Evolutionary conservation across 2,888 invertebrate genomes (phyloP), one percentile per base, ranked within the genome.

Genomic region (Siphonodentalium dalli): DNA sequence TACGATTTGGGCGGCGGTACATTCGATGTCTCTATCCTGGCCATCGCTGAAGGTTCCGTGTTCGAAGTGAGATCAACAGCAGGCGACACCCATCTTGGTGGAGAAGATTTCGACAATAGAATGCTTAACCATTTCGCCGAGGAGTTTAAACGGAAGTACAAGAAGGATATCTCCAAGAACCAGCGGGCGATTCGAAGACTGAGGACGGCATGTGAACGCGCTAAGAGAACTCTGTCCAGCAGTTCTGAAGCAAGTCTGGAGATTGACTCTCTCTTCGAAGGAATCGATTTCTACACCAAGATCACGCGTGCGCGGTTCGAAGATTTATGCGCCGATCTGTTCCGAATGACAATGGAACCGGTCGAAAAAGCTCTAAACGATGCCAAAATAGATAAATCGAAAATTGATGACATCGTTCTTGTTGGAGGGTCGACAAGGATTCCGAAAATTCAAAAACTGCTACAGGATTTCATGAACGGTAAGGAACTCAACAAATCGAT

Each of bases 401-500:
- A 89, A 74, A 89, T 97, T 84, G 92, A 77, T 61, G 85, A 85
- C 54, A 80, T 85, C 89, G 96, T 85, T 48, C 73, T 85, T 27
- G 85, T 85, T 39, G 96, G 96, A 66, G 96, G 94, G 45, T 96
- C 96, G 34, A 97, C 97, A 23, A 90, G 97, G 83, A 96, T 97
- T 75, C 97, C 97, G 41, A 96, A 94, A 84, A 92, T 97, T 66
- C 96, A 97, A 84, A 93, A 95, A 80, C 86, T 97, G 55, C 86
- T 98, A 53, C 94, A 95, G 42, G 77, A 77, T 20, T 77, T 74
- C 44, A 72, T 72, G 72, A 63, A 68, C 40, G 89, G 86, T 8
- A 95, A 94, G 84, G 94, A 96, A 84, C 85, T 97, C 63, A 97
- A 96, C 87, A 93, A 95, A 81, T 91, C 88, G 27, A 96, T 97